These are phyloP conservation scores for Omphaloscelis lunosa DNA, from an alignment of 2,888 invertebrate species.

Conservation along the genomic window DNA sequence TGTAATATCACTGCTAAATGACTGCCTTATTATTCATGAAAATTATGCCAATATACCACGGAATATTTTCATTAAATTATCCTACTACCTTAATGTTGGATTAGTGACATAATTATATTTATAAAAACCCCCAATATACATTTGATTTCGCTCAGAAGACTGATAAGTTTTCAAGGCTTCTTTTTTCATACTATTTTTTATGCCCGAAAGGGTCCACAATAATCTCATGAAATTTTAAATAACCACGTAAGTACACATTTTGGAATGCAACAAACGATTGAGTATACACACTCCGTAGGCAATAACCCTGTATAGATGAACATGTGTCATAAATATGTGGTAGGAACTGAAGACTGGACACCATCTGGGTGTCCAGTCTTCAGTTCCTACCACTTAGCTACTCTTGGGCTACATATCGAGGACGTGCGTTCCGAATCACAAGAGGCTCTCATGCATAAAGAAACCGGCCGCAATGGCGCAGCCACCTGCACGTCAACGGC, in stretches of 20 bases:
- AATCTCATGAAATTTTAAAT: no score
- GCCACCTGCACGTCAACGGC: constrained; percentile 85
- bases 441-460: constrained; percentile 89
- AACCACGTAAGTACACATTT: neutral
- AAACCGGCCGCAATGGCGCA: constrained; percentile 79
- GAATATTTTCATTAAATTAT: neutral
- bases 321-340: no score
- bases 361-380: constrained; percentile 39
- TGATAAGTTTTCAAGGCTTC: neutral
- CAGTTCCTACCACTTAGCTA: constrained; percentile 41
- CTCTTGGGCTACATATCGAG: constrained; percentile 79
- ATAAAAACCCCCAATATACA: neutral
- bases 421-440: constrained; percentile 85
- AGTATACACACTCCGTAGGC: neutral
- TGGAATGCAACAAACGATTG: neutral
- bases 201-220: no score
- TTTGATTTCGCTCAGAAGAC: neutral
- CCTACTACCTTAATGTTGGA: neutral
- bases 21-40: neutral
- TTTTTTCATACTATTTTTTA: neutral
- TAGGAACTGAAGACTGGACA: no score
- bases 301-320: neutral
- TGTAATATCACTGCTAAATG: neutral
- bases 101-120: neutral
- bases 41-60: neutral